Evolutionary conservation across 2,113 vertebrate genomes (phyloP).

Genomic region (Lampris megalopsis): DNA sequence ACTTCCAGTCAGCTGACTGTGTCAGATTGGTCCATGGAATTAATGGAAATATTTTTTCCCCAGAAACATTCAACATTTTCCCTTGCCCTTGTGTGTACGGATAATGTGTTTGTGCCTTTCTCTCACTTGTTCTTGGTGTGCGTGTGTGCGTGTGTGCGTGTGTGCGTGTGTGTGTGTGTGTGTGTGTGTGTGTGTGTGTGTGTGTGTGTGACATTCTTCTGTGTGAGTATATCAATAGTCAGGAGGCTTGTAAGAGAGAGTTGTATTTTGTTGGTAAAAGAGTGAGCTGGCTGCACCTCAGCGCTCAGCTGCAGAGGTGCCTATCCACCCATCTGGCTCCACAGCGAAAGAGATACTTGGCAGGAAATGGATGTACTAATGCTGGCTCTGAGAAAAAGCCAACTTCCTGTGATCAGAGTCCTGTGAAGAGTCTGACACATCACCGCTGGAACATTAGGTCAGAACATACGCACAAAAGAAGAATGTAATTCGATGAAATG

Average conservation of each 20-base stretch:
- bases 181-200: not conserved
- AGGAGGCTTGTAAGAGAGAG: conserved; percentile 50
- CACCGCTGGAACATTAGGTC: conserved; percentile 21
- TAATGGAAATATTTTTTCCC: not conserved
- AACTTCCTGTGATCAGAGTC: conserved; percentile 69
- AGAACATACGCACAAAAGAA: conserved; percentile 18
- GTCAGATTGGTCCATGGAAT: not conserved
- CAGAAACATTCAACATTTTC: not conserved
- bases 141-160: not conserved
- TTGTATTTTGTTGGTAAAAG: conserved; percentile 63
- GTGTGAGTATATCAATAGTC: conserved; percentile 41
- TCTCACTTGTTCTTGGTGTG: conserved; percentile 8
- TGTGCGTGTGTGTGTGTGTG: conserved; percentile 3
- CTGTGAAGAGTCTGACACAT: conserved; percentile 20
- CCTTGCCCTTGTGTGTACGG: not conserved
- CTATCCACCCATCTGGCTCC: conserved; percentile 64
- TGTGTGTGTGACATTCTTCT: not conserved
- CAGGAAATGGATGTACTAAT: conserved; percentile 68
- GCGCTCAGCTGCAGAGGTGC: conserved; percentile 51
- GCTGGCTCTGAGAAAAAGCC: conserved; percentile 60
- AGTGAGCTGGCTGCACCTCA: conserved; percentile 32
- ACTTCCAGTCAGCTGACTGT: conserved; percentile 19
- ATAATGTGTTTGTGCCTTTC: conserved; percentile 11
- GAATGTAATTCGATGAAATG: not conserved
- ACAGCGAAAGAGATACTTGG: conserved; percentile 8